Base-by-base conservation (phyloP, 2,113 vertebrate genomes). In the Dasyornis broadbenti region DNA sequence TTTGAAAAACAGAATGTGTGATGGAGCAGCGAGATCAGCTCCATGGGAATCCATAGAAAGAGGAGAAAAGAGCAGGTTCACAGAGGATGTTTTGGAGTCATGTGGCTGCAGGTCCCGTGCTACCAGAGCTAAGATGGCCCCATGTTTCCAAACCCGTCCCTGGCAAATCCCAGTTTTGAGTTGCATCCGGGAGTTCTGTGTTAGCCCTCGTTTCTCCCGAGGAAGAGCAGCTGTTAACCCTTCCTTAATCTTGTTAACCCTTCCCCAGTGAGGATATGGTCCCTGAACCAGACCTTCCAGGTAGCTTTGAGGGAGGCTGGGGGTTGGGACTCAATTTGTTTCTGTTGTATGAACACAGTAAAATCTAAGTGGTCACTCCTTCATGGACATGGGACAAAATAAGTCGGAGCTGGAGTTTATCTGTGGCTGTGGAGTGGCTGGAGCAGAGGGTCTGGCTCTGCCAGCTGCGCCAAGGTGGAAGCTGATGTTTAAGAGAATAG, bases 131-230 rank as follows among this genome's bases (percentile, higher is more conserved):
- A 10, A 88, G 75, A 21, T 17, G 28, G 35, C n/a, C 23, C 26
- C 9, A 6, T 2, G 0, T n/a, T 83, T 80, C 49, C 33, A 15
- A 54, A 83, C 3, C 18, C 2, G 0, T 18, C 11, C 0, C 0
- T 10, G 47, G 24, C 31, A 31, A 15, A 16, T 11, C 22, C 28
- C 35, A 5, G 45, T 53, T 53, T 20, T 31, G 39, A 49, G 13
- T 9, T 61, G 42, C 7, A 21, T 30, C 39, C 15, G 14, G 13
- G 31, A 37, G 39, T 42, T 57, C 52, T 70, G 33, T 28, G 1
- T n/a, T 61, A 39, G 18, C 40, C 9, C n/a, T 31, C 0, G 0
- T 39, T 33, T 33, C 27, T 19, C 28, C 35, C 28, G 33, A 40
- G 35, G 28, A 40, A 40, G 47, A 40, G 30, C 30, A 40, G 57